A percentile compares a stretch with the other conserved stretches of the same genome.
Conservation (phyloP, 1,140 invertebrate genomes). For the Drosophila carrolli region DNA sequence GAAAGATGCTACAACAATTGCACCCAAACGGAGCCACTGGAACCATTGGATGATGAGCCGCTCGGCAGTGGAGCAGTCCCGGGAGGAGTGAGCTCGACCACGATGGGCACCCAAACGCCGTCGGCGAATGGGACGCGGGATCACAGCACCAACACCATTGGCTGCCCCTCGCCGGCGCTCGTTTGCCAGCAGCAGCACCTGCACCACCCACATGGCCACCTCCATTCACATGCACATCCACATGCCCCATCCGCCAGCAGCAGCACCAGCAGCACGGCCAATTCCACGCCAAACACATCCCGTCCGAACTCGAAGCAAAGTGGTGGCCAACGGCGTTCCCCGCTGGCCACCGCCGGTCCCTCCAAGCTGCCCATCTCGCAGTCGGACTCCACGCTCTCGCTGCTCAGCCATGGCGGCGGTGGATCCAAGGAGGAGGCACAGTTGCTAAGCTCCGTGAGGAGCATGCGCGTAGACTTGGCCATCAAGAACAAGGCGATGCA, state of each 20-base stretch:
- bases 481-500: constrained; percentile 89
- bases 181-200: constrained; percentile 57
- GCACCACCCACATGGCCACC: constrained; percentile 51
- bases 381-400: constrained; percentile 80
- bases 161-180: constrained; percentile 65
- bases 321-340: constrained; percentile 38
- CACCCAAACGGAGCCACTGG: constrained; percentile 72
- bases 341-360: constrained; percentile 3
- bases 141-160: constrained; percentile 80
- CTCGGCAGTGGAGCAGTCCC: background rate
- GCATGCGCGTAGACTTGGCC: constrained; percentile 89
- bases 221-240: constrained; percentile 52
- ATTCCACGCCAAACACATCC: constrained; percentile 85
- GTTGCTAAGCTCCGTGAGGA: constrained; percentile 91
- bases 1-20: constrained; percentile 77
- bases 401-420: constrained; percentile 41
- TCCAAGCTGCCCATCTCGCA: constrained; percentile 80
- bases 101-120: constrained; percentile 53
- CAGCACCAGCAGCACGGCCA: constrained; percentile 86
- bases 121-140: constrained; percentile 54
- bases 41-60: background rate
- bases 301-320: constrained; percentile 81
- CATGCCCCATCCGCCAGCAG: constrained; percentile 70
- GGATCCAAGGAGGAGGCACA: constrained; percentile 89
- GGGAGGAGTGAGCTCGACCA: constrained; percentile 12